Evolutionary conservation across 2,888 invertebrate genomes (phyloP), one percentile per base, ranked within the genome.

Genomic region (Tubulanus polymorphus): DNA sequence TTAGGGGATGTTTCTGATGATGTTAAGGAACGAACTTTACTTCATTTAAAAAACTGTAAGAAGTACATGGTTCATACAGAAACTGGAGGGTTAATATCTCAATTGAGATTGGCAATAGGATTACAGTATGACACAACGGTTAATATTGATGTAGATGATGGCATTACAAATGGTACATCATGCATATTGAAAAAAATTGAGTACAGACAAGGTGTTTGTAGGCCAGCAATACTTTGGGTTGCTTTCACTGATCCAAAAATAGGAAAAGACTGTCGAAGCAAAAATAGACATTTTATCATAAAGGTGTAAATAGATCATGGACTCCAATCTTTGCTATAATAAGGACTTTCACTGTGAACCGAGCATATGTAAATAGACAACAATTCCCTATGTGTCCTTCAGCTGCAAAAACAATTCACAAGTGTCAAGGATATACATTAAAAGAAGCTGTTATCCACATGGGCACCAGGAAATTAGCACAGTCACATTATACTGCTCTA

Each of bases 401-500:
- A 41, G 41, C 41, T 20, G 41, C 41, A 10, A 32, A n/a, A n/a
- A 32, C 35, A 32, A 32, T 32, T 12, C 35, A 32, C n/a, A 32
- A 32, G n/a, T 8, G 6, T 23, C 41, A 41, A 15, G 41, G 41
- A 41, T 41, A 41, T 41, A 41, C 41, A 41, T 18, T 41, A 41
- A 18, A 18, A 41, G 23, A 18, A 8, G 41, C 41, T 8, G 41
- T 41, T 23, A 41, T 41, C 15, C 41, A 41, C 41, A 8, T 41
- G 23, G 41, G 41, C 15, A 5, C 23, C 6, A 18, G 23, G 23
- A 41, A 41, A 23, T 41, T 18, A 20, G 5, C 41, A 41, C 41
- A 41, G 41, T 55, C 60, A 23, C 63, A 64, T 53, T 64, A 64
- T 60, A 59, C 60, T 50, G 62, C 54, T n/a, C 35, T 63, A 18